Conservation (phyloP, 2,888 invertebrate species). For the Venustoraphidia nigricollis region DNA sequence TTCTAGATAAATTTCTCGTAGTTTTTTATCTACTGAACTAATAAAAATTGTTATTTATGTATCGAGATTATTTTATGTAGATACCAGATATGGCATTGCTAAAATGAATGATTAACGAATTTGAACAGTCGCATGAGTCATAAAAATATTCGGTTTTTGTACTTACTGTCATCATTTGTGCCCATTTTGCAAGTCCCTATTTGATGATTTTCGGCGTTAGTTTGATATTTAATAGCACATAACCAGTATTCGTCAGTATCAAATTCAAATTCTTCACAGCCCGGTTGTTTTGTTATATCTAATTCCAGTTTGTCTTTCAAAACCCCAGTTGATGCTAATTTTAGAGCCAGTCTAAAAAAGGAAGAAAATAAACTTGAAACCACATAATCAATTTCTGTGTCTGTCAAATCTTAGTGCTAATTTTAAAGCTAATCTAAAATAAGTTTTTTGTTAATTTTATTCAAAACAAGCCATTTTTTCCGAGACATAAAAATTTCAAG, state of each 20-base stretch:
- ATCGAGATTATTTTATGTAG: no score
- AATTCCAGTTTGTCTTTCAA: conserved; percentile 6
- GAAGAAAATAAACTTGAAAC: no score
- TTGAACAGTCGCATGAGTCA: no score
- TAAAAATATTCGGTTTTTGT: no score
- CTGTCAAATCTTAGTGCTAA: background rate
- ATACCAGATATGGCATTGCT: no score
- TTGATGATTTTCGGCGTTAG: conserved; percentile 9
- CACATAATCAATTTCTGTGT: background rate
- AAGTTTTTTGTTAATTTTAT: background rate
- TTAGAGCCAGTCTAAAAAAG: conserved; percentile 2
- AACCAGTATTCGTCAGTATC: conserved; percentile 7
- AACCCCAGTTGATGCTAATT: conserved; percentile 4
- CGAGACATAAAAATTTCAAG: no score
- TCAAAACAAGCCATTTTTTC: no score
- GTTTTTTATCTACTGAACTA: no score
- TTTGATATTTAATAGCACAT: conserved; percentile 6
- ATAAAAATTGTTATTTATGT: no score
- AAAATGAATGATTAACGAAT: no score
- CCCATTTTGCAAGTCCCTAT: conserved; percentile 8
- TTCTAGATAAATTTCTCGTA: no score
- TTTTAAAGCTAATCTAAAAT: background rate
- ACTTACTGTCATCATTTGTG: conserved; percentile 5
- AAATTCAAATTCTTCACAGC: conserved; percentile 1
- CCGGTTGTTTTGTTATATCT: conserved; percentile 5